Base-by-base conservation (phyloP, 1,140 invertebrate genomes). In the Trinorchestia longiramus region DNA sequence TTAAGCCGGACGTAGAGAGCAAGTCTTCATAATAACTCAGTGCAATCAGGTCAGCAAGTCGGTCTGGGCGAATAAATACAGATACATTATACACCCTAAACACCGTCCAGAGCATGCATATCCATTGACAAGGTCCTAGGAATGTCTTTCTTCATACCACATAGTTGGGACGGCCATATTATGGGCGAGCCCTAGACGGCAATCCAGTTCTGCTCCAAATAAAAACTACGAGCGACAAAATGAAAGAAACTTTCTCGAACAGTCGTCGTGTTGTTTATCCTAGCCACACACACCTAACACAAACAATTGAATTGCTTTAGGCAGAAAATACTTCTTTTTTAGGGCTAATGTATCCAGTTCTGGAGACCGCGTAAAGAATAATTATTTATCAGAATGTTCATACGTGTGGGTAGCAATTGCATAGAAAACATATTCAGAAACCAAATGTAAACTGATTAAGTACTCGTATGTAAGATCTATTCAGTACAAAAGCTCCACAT, bases 81-180 rank as follows among this genome's bases (percentile, higher is more conserved):
- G 41, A 91, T 11, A 91, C 88, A 91, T 91, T 91, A 91, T 91
- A 42, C 41, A 91, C 43, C 43, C 88, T 43, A 91, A 91, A 43
- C 41, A 91, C 11, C 43, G 88, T 43, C 4, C 41, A 41, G 15
- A 42, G 41, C 88, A 23, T 43, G 88, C 43, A 28, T 91, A 4
- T 91, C 88, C 43, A 43, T 91, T 91, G 88, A 91, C 88, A 43
- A 91, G 43, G 43, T 91, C 11, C 3, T 91, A 42, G 88, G 88
- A 91, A 43, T 91, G 41, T 43, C 88, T 91, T 43, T 43, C 88
- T 91, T 91, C 88, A 91, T 91, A 91, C 88, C 88, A 91, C 19
- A 41, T 91, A 42, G 88, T 42, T 42, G 8, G 43, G 88, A 43
- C 88, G 15, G 36, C 41, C 88, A 91, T 91, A 91, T 91, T 91